Evolutionary conservation across 1,140 invertebrate species (phyloP), one percentile per base, ranked within the genome.

Genomic region (Achatina immaculata): DNA sequence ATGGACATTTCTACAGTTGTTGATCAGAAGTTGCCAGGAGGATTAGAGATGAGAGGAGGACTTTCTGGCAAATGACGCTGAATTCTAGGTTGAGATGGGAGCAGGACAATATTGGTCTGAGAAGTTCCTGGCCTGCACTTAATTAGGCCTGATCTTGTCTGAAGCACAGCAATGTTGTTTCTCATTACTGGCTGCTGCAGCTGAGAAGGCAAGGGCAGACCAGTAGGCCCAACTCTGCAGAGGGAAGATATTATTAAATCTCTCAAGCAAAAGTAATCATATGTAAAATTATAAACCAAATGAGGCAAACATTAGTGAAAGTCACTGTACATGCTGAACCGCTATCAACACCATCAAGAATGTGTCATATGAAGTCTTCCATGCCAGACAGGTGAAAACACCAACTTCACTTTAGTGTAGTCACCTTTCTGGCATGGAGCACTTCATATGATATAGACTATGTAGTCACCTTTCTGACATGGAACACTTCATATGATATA

Each of bases 1-100:
- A 16, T 31, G n/a, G 38, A 68, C 11, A 65, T 28, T 28, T 11
- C 21, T 75, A 45, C 16, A 2, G 28, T 40, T 28, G 31, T 62
- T 0, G 14, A n/a, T 28, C 72, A 80, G 1, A 48, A 80, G 19
- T 72, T 34, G 2, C 69, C 72, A n/a, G 83, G 83, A 16, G 85
- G 85, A 36, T 82, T 81, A 0, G 85, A 83, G 24, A 83, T 83
- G 42, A 88, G 75, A n/a, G 75, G 75, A 4, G 83, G 83, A 11
- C 83, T 83, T 31, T 85, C 79, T 21, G 87, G 83, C 31, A 86
- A 71, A 34, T 84, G 83, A 40, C 85, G 74, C 16, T 85, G 82
- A 31, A 88, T 85, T 66, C 84, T 80, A 14, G 78, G 82, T 40
- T 84, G 83, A n/a, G 69, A 82, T 58, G 77, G 81, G 36, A 58